Evolutionary conservation across 2,888 invertebrate genomes (phyloP).

Genomic region (Xylota segnis): DNA sequence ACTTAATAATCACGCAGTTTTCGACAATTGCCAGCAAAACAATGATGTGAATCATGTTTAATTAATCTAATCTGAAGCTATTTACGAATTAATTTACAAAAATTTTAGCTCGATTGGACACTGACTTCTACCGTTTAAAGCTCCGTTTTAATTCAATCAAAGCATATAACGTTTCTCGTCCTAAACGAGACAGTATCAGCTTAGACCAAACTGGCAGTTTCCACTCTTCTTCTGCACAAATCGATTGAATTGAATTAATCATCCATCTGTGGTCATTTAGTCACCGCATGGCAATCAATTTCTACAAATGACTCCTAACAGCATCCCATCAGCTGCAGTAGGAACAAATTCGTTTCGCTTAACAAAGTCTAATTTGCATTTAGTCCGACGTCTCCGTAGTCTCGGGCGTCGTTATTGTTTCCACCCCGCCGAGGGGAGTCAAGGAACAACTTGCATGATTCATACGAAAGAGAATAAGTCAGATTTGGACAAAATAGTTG

Average conservation of each 20-base stretch:
- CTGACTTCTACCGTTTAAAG: neutral
- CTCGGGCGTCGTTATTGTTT: neutral
- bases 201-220: neutral
- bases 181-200: neutral
- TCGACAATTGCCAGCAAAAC: neutral
- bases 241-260: constrained; percentile 65
- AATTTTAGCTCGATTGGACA: neutral
- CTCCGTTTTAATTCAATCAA: neutral
- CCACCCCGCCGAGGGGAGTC: neutral
- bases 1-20: neutral
- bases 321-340: constrained; percentile 26
- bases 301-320: constrained; percentile 11
- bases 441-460: neutral
- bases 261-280: constrained; percentile 12
- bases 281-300: constrained; percentile 45
- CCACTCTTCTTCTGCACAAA: constrained; percentile 37
- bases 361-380: constrained; percentile 52
- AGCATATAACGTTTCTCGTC: neutral
- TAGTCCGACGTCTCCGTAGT: neutral
- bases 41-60: constrained; percentile 1
- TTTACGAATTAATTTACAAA: constrained; percentile 10
- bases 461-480: neutral
- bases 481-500: neutral
- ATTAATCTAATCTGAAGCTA: constrained; percentile 12
- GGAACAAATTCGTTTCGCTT: constrained; percentile 28